Base-by-base conservation (phyloP, 2,113 vertebrate genomes). In the Todiramphus chloris region DNA sequence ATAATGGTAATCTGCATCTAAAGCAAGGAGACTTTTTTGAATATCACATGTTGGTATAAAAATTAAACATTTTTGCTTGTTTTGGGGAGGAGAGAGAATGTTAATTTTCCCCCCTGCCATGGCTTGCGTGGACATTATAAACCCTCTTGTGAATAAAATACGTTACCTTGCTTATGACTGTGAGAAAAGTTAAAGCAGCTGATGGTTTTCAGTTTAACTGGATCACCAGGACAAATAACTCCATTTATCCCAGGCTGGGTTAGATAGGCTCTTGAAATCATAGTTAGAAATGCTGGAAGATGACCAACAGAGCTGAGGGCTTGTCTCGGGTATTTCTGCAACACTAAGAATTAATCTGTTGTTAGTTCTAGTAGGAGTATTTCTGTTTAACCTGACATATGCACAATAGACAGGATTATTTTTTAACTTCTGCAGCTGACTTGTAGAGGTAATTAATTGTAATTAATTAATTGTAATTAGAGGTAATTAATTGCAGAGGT, bases 361-460 rank as follows among this genome's bases (percentile, higher is more conserved):
- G 39, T 44, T 39, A 25, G 48, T 77, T 77, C 31, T 39, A 41
- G 72, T 51, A 43, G 33, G 63, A 89, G 44, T 92, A 16, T 87
- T 90, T 87, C 76, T 91, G 82, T 92, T 96, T 91, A 94, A 92
- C 53, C 50, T 87, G 86, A 69, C 77, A 75, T 41, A 78, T 11
- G 58, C 81, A 91, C 53, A 89, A 37, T 83, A 87, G 81, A 89
- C 44, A 53, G 30, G 66, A 83, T 51, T 72, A 33, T 79, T 88
- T 80, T 81, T 79, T 70, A 90, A 89, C 83, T 93, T 85, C 27
- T 70, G 18, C 53, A 87, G 85, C 74, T 93, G 81, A 92, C 58
- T 92, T 16, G 37, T 41, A 83, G 70, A 53, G 51, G 51, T 53
- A 53, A 53, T 53, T 51, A 51, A 51, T 51, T 51, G 50, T 51